Evolutionary conservation across 30 jellyfish, hydroid and myxozoan genomes (phyloP).

Genomic region (Aurelia sp.): DNA sequence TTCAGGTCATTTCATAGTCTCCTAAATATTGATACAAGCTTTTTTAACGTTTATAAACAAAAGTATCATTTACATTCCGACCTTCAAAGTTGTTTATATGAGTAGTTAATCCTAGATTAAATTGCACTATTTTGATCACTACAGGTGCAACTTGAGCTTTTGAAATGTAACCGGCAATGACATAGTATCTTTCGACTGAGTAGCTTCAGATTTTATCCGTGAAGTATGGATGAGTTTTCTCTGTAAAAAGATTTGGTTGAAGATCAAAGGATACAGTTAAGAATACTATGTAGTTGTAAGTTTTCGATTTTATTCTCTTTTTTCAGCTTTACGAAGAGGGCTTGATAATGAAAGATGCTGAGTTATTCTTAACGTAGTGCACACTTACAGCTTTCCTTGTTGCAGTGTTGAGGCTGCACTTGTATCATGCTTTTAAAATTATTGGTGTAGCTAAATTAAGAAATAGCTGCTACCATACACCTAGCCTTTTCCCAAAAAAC

Average conservation of each 20-base stretch:
- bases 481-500: no score
- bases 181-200: background rate
- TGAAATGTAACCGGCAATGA: conserved; percentile 4
- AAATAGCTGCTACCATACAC: no score
- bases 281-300: background rate
- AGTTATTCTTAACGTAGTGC: no score
- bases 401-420: no score
- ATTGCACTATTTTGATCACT: background rate
- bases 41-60: background rate
- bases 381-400: no score
- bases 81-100: background rate
- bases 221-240: no score
- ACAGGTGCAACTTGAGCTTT: conserved; percentile 2
- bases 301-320: background rate
- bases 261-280: background rate
- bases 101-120: background rate
- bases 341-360: background rate
- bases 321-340: background rate
- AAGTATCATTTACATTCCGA: background rate
- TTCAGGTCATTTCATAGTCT: conserved; percentile 1
- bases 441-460: no score
- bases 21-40: background rate
- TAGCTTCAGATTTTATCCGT: no score
- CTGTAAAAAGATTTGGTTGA: background rate
- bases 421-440: no score